phyloP scores from a whole-genome alignment of 2,888 invertebrate species.

The Isotomurus palustris region DNA sequence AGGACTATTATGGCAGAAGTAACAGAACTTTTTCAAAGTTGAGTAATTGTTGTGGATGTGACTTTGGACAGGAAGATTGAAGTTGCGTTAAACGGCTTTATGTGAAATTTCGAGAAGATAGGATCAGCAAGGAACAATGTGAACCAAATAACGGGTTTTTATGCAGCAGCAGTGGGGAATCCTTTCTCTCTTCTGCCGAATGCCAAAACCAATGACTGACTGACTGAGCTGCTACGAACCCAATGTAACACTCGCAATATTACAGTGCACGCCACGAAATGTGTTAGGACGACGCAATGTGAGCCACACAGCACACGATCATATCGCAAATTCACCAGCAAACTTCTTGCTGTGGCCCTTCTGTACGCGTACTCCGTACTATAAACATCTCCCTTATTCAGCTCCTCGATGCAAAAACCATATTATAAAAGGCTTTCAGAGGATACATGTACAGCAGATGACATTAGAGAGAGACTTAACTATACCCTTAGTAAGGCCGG shows the following conservation, averaged over 20 bases:
- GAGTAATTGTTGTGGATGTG: neutral
- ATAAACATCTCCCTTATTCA: no score
- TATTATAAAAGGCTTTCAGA: no score
- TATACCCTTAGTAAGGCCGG: no score
- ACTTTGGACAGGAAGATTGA: neutral
- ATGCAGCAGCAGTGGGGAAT: constrained; percentile 11
- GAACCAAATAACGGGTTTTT: constrained; percentile 15
- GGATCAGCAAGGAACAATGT: constrained; percentile 6
- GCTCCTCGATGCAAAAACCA: no score
- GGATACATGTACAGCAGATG: no score
- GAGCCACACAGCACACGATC: neutral
- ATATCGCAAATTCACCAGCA: no score
- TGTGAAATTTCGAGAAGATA: neutral
- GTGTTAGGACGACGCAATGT: constrained; percentile 7
- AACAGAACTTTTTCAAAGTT: no score
- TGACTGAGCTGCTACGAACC: neutral
- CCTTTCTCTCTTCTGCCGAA: constrained; percentile 11
- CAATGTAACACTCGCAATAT: neutral
- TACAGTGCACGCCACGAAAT: neutral
- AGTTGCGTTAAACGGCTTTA: constrained; percentile 4
- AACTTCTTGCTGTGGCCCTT: no score
- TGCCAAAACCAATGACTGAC: constrained; percentile 15
- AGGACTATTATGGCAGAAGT: no score
- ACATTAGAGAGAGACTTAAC: no score
- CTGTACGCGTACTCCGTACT: no score